A percentile compares a stretch with the other conserved stretches of the same genome.
Evolutionary conservation across 2,888 invertebrate genomes (phyloP).

Genomic region (Zele albiditarsus): DNA sequence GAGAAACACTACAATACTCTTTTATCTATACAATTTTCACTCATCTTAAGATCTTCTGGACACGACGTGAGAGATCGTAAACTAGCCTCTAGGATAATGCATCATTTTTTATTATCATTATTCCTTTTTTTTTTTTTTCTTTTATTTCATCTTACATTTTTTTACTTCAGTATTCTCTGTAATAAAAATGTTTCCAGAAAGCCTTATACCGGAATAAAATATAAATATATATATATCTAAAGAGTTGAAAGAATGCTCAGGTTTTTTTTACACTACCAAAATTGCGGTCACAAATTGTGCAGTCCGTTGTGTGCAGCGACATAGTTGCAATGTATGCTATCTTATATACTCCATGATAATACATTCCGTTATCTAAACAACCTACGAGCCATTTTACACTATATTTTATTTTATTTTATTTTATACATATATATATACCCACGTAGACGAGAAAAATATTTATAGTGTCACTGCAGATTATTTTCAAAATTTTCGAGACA

Average conservation of each 20-base stretch:
- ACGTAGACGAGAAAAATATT: background rate
- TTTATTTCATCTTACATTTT: background rate
- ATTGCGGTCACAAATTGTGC: background rate
- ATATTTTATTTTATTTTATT: background rate
- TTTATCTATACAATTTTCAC: constrained; percentile 30
- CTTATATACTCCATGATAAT: background rate
- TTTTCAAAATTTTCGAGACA: constrained; percentile 9
- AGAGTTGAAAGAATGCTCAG: background rate
- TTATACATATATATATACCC: background rate
- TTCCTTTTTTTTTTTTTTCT: constrained; percentile 1
- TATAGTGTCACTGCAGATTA: background rate
- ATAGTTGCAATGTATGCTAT: constrained; percentile 10
- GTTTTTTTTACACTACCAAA: background rate
- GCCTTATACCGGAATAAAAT: background rate
- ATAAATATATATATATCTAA: background rate
- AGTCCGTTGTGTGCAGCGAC: background rate
- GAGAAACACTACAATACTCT: constrained; percentile 24
- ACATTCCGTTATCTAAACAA: constrained; percentile 30
- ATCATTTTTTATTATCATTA: background rate
- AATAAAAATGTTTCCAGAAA: background rate
- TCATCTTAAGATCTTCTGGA: constrained; percentile 7
- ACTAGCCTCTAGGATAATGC: constrained; percentile 14
- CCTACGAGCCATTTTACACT: background rate
- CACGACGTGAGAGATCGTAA: constrained; percentile 21
- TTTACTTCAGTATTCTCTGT: background rate